phyloP scores from a whole-genome alignment of 1,140 invertebrate species.

The Eufriesea mexicana region DNA sequence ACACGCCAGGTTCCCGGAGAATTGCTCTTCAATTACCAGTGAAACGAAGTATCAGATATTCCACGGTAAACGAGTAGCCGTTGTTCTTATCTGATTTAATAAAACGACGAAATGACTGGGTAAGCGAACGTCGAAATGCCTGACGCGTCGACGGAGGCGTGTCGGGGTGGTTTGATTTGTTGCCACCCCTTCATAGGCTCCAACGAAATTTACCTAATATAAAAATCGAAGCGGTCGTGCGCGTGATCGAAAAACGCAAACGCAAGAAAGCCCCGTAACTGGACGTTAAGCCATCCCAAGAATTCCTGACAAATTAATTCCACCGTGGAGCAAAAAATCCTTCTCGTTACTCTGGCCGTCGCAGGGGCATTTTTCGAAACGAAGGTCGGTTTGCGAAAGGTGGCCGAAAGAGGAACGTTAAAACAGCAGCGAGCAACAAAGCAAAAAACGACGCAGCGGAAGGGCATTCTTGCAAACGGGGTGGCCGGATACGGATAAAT shows the following conservation, averaged over 20 bases:
- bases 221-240: not conserved
- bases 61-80: no score
- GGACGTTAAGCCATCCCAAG: not conserved
- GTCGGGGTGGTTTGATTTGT: not conserved
- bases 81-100: not conserved
- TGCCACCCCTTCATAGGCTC: no score
- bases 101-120: not conserved
- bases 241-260: not conserved
- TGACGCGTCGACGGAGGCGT: not conserved
- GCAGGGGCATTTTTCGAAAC: not conserved
- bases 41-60: not conserved
- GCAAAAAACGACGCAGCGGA: not conserved
- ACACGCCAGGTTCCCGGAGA: no score
- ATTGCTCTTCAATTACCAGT: not conserved
- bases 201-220: not conserved
- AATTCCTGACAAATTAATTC: not conserved
- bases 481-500: constrained; percentile 52
- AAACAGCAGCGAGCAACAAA: not conserved
- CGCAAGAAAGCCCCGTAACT: not conserved
- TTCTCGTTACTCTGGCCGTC: not conserved
- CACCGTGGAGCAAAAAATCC: no score
- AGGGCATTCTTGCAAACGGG: constrained; percentile 24
- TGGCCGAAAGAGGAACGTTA: not conserved
- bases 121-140: not conserved
- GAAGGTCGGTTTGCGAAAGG: no score